Base-by-base conservation (phyloP, 2,113 vertebrate genomes). In the Chionis minor region DNA sequence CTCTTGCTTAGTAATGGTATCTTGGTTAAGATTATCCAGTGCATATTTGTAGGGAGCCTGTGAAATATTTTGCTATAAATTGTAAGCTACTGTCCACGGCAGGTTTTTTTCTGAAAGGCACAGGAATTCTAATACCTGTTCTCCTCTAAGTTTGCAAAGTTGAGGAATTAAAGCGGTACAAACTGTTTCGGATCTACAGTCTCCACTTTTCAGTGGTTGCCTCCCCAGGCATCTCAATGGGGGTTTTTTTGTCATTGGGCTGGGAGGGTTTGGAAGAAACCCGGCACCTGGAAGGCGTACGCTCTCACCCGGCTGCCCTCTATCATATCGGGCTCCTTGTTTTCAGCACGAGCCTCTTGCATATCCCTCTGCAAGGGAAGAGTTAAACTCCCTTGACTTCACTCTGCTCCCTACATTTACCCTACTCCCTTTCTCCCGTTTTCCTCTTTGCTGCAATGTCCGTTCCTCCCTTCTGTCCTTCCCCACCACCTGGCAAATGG, bases 281-380 rank as follows among this genome's bases (percentile, higher is more conserved):
- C 71, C 65, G 61, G 51, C 14, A 55, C 15, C n/a, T 63, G 45
- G 38, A 71, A 90, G 42, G 32, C 0, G 0, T 14, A 8, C 0
- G 0, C 51, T 81, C 23, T 61, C 4, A 2, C 26, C 35, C 35
- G 45, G 22, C 75, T 73, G 21, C 30, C 54, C 51, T 94, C 54
- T 24, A 24, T 6, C 47, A 26, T 15, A 16, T 0, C 1, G 0
- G 35, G 51, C 42, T 91, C 63, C 49, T 30, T 14, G 32, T 56
- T 69, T 88, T 49, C 74, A 73, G 83, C 65, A 70, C 0, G 1
- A 88, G 21, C 42, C 20, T 78, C 54, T 33, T 51, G 49, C 24
- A 61, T 12, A 38, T 4, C 18, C 42, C 66, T 65, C 86, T 94
- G 67, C 35, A 80, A 88, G 38, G 66, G 44, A 86, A 72, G 45